Percentiles rank a stretch among this genome's conserved stretches.
phyloP scores from a whole-genome alignment of 2,888 invertebrate genomes.

The Xestia rhomboidea region DNA sequence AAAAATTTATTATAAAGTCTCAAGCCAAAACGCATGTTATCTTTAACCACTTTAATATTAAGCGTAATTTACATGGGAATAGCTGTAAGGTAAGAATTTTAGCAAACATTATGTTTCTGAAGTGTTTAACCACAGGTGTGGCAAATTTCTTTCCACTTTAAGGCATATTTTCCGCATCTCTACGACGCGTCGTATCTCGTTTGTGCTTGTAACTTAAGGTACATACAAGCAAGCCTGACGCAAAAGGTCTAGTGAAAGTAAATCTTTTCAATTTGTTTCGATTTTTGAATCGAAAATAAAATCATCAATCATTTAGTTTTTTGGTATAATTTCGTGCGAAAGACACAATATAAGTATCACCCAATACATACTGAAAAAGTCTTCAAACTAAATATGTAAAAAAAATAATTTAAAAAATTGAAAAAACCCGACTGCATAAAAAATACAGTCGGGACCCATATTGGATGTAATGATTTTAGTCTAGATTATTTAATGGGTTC shows the following conservation, averaged over 20 bases:
- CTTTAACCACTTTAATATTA: constrained; percentile 35
- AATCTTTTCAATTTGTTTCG: not conserved
- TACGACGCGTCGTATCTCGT: constrained; percentile 14
- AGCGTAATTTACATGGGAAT: constrained; percentile 31
- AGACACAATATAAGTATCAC: not conserved
- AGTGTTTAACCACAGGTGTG: constrained; percentile 51
- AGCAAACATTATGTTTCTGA: constrained; percentile 27
- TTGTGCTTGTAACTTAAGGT: constrained; percentile 22
- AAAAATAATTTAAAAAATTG: too few species aligned
- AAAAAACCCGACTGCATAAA: too few species aligned
- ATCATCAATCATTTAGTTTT: not conserved
- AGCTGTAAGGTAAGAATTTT: constrained; percentile 31
- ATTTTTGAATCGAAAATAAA: not conserved
- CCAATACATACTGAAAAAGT: not conserved
- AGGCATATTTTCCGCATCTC: constrained; percentile 30
- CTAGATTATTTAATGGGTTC: too few species aligned
- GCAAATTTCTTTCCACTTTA: constrained; percentile 44
- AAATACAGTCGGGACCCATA: too few species aligned
- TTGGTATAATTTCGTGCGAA: not conserved
- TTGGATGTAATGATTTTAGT: too few species aligned
- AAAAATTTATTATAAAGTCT: constrained; percentile 7
- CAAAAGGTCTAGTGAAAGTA: not conserved
- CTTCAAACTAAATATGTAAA: not conserved
- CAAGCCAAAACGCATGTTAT: not conserved
- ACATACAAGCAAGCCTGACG: too few species aligned